Percentiles rank a stretch among this genome's conserved stretches.
Conservation (phyloP, 2,797 vertebrate species). For the Moxostoma hubbsi region DNA sequence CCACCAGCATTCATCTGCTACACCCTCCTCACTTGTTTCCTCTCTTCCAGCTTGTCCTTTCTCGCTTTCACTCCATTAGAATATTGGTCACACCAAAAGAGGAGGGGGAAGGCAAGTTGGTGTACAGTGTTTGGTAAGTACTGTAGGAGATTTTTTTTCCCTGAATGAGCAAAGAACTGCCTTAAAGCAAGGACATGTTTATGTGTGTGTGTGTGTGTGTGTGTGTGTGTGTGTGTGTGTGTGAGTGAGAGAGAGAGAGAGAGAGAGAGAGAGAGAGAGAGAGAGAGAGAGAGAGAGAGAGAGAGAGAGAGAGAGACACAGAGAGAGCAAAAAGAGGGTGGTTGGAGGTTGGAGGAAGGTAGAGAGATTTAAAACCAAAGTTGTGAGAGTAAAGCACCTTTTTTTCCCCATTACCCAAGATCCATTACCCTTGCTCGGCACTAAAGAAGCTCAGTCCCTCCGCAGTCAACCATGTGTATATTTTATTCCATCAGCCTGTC, state of each 20-base stretch:
- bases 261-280: background rate
- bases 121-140: constrained; percentile 3
- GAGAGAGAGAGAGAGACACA: constrained; percentile 3
- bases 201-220: too few relatives aligned
- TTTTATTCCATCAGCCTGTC: constrained; percentile 45
- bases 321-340: background rate
- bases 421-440: constrained; percentile 32
- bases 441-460: constrained; percentile 35
- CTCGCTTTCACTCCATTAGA: background rate
- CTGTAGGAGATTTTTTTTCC: background rate
- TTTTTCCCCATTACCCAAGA: constrained; percentile 44
- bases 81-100: constrained; percentile 1
- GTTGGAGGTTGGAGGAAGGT: too few relatives aligned
- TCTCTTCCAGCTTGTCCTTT: constrained; percentile 5
- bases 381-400: constrained; percentile 39
- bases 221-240: too few relatives aligned
- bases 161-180: constrained; percentile 38
- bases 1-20: constrained; percentile 64
- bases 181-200: constrained; percentile 60
- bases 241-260: background rate
- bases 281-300: background rate
- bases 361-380: background rate
- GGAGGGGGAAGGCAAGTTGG: background rate
- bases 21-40: constrained; percentile 29
- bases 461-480: constrained; percentile 42